Evolutionary conservation across 2,888 invertebrate species (phyloP).

Genomic region (Cheilosia impressa): DNA sequence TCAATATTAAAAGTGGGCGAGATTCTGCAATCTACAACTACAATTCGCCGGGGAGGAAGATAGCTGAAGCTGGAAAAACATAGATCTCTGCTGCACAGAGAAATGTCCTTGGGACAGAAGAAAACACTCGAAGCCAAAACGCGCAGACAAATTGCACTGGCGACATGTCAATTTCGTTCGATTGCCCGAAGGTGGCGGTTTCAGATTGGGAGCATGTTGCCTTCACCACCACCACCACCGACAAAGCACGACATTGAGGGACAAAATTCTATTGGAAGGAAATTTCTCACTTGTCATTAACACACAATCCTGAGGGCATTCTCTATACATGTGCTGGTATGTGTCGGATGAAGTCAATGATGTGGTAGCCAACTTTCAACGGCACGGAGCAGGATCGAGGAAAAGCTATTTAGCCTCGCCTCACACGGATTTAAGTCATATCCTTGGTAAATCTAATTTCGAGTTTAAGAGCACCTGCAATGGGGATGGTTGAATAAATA

Average conservation of each 20-base stretch:
- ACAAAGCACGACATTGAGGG: conserved; percentile 5
- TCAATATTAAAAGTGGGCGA: conserved; percentile 72
- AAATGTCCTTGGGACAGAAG: conserved; percentile 28
- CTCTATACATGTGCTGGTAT: conserved; percentile 27
- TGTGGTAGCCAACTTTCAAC: conserved; percentile 8
- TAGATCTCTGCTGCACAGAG: background rate
- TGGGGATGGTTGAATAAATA: conserved; percentile 19
- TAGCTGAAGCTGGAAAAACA: background rate
- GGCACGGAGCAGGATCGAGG: background rate
- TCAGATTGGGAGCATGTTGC: conserved; percentile 13
- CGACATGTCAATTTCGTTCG: conserved; percentile 71
- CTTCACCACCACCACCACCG: background rate
- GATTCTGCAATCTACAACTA: conserved; percentile 22
- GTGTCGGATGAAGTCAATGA: conserved; percentile 39
- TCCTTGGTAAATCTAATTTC: conserved; percentile 42
- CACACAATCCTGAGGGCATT: conserved; percentile 46
- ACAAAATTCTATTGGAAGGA: conserved; percentile 48
- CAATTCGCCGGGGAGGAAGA: background rate
- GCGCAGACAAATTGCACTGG: conserved; percentile 75
- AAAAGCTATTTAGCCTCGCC: conserved; percentile 8
- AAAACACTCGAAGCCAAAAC: conserved; percentile 64
- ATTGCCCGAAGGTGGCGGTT: conserved; percentile 56
- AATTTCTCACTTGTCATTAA: conserved; percentile 63
- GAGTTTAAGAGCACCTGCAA: conserved; percentile 16
- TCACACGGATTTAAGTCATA: background rate